Base-by-base conservation (phyloP, 2,113 vertebrate genomes). In the Hemicordylus capensis region DNA sequence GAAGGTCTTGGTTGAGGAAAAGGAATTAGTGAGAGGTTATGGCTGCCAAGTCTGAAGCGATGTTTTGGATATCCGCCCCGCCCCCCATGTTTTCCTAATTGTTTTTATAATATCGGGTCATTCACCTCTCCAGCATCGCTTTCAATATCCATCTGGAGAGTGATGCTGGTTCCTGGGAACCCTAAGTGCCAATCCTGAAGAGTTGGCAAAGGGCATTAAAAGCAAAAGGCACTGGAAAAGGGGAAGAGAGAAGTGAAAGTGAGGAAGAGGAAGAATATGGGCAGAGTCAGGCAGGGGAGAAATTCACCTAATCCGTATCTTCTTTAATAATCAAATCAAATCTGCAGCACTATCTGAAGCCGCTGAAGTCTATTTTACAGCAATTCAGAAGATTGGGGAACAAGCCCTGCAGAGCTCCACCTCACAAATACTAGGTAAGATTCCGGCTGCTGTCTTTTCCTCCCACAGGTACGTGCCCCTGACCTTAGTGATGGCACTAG, bases 371-470 rank as follows among this genome's bases (percentile, higher is more conserved):
- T 99, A 99, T 92, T 99, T 98, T 93, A 97, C 86, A 1, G 97
- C 97, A 1, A 96, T 99, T 1, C 97, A 97, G 90, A 97, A 97
- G 96, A 97, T 99, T 2, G 98, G 98, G 73, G 97, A 98, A 88
- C 97, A 95, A 83, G 98, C 98, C 0, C 91, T 98, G 34, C 95
- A 97, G 94, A 98, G 96, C 1, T 87, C 95, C 77, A 97, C 98
- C 4, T 99, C 98, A 0, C 96, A 91, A 1, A 87, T 97, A 51
- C 89, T 99, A 39, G 98, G 98, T 99, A 96, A 97, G 97, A 74
- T 28, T 26, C 34, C 37, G 1, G 44, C 1, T 1, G 14, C 7
- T 1, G 0, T 3, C 39, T 76, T n/a, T 37, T 42, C 84, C 2
- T 5, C 0, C 12, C 9, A 80, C 82, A 86, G 28, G 0, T 76